Base-by-base conservation (phyloP, 2,888 invertebrate species). In the Polia nebulosa region DNA sequence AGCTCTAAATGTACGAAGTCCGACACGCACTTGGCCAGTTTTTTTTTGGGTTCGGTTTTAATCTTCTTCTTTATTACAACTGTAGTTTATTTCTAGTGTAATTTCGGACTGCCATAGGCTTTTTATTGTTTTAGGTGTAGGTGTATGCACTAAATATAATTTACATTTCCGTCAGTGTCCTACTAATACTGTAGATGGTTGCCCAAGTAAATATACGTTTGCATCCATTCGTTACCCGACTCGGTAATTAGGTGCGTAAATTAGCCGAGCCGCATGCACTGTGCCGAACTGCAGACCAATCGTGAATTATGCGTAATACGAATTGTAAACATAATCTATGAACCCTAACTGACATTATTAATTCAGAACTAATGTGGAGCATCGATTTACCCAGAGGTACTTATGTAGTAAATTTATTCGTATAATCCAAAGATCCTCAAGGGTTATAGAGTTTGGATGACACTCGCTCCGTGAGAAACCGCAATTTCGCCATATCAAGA, bases 221-320 rank as follows among this genome's bases (percentile, higher is more conserved):
- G 66, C 65, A 68, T 64, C 44, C 60, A 74, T 41, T 77, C 68
- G 66, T 81, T 77, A 72, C 78, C 55, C 44, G 41, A 58, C 47
- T 72, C 58, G 69, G 58, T 73, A 80, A 85, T 85, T 84, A 75
- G 72, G 58, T 71, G 49, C 74, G 60, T 65, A 64, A 69, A 83
- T 77, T 78, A 70, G 61, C 45, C 49, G 71, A 72, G 72, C 78
- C 72, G 52, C 67, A 68, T 72, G 61, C 60, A 71, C 58, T 57
- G 59, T 41, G 36, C 63, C 60, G 59, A 57, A 41, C 61, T 29
- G 63, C 41, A 25, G 62, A 61, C 69, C 70, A 67, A 65, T 68
- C 56, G 55, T 64, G 67, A 80, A 80, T 82, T 76, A 80, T 80
- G 62, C 36, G 58, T 51, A 76, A 69, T 69, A 61, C 60, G 45